These are phyloP conservation scores for Luscinia megarhynchos DNA, from an alignment of 2,797 vertebrate species.

Conservation along the genomic window DNA sequence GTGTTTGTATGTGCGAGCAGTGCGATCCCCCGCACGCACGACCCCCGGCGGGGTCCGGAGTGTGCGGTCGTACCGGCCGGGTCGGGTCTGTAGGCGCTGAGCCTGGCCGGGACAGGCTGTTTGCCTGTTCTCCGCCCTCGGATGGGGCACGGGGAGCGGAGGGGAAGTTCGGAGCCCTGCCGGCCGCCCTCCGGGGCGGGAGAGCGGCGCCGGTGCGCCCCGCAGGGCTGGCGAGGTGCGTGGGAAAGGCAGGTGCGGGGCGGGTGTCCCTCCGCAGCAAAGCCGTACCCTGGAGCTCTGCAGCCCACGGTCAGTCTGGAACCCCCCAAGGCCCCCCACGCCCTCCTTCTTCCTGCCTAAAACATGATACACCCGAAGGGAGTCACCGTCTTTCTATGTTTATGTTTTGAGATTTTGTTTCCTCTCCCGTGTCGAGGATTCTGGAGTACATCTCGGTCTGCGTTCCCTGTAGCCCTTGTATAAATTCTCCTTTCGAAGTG, in stretches of 20 bases:
- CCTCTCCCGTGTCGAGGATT: background rate
- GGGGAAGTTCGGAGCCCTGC: background rate
- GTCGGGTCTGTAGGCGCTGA: background rate
- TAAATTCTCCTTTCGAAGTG: background rate
- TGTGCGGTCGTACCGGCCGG: background rate
- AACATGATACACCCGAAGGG: background rate
- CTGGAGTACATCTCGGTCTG: background rate
- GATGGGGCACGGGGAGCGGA: background rate
- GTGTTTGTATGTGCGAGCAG: background rate
- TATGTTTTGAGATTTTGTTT: background rate
- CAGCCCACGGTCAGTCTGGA: background rate
- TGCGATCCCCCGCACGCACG: background rate
- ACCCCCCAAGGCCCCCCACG: accelerated
- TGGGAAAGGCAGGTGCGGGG: conserved; percentile 22
- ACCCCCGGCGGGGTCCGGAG: background rate
- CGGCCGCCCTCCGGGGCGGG: background rate
- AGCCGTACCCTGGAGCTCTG: background rate
- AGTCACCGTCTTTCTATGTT: background rate
- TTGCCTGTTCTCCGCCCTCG: background rate
- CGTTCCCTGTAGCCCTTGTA: background rate
- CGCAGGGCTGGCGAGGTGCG: background rate
- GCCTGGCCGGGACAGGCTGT: background rate
- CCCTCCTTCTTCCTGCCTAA: background rate
- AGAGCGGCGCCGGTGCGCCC: background rate
- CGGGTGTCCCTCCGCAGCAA: background rate